phyloP scores from a whole-genome alignment of 2,888 invertebrate genomes.

The Coecobrya sp. region DNA sequence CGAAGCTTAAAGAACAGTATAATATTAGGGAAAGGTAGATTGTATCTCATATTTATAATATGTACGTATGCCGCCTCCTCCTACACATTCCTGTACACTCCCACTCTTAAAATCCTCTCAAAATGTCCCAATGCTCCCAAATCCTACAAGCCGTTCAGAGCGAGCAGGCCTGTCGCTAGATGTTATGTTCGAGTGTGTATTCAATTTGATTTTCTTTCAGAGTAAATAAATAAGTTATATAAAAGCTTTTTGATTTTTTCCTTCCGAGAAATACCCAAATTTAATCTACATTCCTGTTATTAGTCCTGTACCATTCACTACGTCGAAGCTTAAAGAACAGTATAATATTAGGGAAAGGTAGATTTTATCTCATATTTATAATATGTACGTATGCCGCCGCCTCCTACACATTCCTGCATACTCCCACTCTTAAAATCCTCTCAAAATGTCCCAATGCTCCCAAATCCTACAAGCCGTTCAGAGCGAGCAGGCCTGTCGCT shows the following conservation, averaged over 20 bases:
- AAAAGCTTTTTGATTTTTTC: not conserved
- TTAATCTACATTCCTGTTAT: not conserved
- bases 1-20: not conserved
- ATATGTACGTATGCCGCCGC: not conserved
- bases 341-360: not conserved
- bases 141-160: constrained; percentile 20
- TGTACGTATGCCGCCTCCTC: not conserved
- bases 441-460: not conserved
- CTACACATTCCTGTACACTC: not conserved
- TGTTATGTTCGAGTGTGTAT: constrained; percentile 37
- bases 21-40: not conserved
- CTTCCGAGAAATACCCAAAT: not conserved
- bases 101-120: constrained; percentile 28
- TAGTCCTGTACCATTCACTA: not conserved
- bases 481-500: constrained; percentile 14
- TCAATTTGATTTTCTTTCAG: not conserved
- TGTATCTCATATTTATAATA: not conserved
- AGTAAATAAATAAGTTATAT: not conserved
- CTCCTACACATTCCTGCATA: not conserved
- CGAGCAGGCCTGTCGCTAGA: constrained; percentile 1
- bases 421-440: constrained; percentile 25
- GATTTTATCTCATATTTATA: not conserved
- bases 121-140: not conserved
- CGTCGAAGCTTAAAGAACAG: not conserved
- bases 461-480: constrained; percentile 8